A percentile compares a stretch with the other conserved stretches of the same genome.
phyloP scores from a whole-genome alignment of 2,797 vertebrate species.

The Phoeniculus purpureus region DNA sequence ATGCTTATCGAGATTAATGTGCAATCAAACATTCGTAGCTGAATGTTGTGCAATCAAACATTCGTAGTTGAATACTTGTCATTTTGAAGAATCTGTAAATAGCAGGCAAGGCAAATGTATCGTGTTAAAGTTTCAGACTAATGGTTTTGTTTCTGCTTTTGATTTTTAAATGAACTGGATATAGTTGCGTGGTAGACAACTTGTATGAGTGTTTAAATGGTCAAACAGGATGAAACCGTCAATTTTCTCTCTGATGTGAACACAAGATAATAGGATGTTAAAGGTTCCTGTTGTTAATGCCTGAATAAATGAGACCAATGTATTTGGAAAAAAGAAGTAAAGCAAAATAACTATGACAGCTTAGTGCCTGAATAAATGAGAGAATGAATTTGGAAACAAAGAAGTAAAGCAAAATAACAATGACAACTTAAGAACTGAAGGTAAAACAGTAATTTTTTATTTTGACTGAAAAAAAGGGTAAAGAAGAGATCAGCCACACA shows the following conservation, averaged over 20 bases:
- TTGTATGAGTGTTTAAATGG: background rate
- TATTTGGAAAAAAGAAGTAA: background rate
- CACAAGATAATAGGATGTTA: background rate
- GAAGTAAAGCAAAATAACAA: too few relatives aligned
- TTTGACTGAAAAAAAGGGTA: background rate
- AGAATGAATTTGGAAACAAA: background rate
- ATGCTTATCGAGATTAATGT: slow-evolving; percentile 9
- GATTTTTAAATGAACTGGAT: background rate
- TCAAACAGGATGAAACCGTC: background rate
- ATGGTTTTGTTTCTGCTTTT: background rate
- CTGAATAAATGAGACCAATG: background rate
- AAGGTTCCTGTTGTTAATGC: background rate
- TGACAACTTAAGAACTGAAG: background rate
- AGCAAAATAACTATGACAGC: background rate
- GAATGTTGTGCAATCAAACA: background rate
- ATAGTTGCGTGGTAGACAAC: background rate
- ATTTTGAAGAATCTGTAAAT: slow-evolving; percentile 28
- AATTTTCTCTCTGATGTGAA: background rate
- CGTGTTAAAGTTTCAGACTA: slow-evolving; percentile 32
- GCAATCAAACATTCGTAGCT: background rate
- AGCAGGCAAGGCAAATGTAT: slow-evolving; percentile 20
- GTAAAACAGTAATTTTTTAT: background rate
- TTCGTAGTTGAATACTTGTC: slow-evolving; percentile 40
- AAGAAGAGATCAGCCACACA: background rate
- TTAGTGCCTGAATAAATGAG: background rate